Conservation (phyloP, 2,113 vertebrate species). For the Phodopus roborovskii region DNA sequence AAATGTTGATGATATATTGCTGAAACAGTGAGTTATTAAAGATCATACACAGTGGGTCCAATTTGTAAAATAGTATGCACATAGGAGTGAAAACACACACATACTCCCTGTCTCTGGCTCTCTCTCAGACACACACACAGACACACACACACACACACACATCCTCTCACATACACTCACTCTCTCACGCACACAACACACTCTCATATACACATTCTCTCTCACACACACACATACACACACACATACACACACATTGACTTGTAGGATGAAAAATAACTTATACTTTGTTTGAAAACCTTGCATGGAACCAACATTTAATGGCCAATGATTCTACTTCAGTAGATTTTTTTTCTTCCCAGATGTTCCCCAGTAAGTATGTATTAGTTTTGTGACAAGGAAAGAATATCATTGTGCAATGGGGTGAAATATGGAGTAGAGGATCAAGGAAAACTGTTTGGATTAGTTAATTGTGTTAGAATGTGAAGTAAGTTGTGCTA, state of each 20-base stretch:
- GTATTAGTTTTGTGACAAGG: background rate
- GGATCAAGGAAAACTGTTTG: background rate
- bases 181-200: background rate
- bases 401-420: background rate
- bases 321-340: background rate
- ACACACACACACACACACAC: background rate
- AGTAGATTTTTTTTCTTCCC: constrained; percentile 9
- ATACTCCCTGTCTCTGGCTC: background rate
- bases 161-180: background rate
- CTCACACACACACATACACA: background rate
- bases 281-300: background rate
- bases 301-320: background rate
- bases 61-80: constrained; percentile 27
- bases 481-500: background rate
- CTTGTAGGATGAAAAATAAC: constrained; percentile 12
- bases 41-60: background rate
- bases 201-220: background rate
- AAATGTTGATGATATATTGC: constrained; percentile 37
- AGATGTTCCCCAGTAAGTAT: background rate
- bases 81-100: background rate
- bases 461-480: constrained; percentile 8
- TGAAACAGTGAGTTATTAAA: constrained; percentile 53
- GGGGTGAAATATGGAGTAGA: background rate
- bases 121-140: background rate
- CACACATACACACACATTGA: background rate